Evolutionary conservation across 2,113 vertebrate genomes (phyloP), one percentile per base, ranked within the genome.

Genomic region (Naja naja): DNA sequence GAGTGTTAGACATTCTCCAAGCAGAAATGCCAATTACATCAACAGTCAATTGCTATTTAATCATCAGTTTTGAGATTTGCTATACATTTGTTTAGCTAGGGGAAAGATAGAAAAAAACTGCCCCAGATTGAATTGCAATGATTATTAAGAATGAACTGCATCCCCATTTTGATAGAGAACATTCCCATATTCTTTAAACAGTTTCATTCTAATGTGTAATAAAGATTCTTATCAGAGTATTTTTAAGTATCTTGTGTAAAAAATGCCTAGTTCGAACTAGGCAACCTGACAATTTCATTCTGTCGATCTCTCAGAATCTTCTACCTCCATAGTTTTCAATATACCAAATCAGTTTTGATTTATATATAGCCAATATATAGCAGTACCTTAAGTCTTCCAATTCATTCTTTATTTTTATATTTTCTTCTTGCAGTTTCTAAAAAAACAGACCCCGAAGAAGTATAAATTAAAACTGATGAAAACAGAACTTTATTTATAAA

Each of bases 371-470:
- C 9, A 64, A 95, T 89, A 30, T 74, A n/a, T 85, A 87, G 45
- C 5, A 54, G 45, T 96, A 97, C 95, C 95, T 97, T 95, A 97
- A 96, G 90, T 97, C 96, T 97, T 97, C 96, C 92, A 97, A 95
- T 96, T 98, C 97, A 95, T 94, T 93, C 90, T 95, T 98, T 94
- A 98, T 96, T 95, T 96, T 96, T 89, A 95, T 93, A 94, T 97
- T 96, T 96, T 97, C 97, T 93, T 96, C 96, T 93, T 97, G 90
- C 93, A 98, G 97, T 96, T 97, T 97, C 96, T 96, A 91, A 92
- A 81, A 58, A 96, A 95, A 16, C 69, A 64, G 53, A 89, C 85
- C 18, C 34, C 93, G 56, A 94, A 49, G 60, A 45, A 89, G 4
- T 60, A 53, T 7, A 27, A 85, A 54, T 74, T 20, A 52, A 53